Base-by-base conservation (phyloP, 2,888 invertebrate genomes). In the Alloplasta piceator region DNA sequence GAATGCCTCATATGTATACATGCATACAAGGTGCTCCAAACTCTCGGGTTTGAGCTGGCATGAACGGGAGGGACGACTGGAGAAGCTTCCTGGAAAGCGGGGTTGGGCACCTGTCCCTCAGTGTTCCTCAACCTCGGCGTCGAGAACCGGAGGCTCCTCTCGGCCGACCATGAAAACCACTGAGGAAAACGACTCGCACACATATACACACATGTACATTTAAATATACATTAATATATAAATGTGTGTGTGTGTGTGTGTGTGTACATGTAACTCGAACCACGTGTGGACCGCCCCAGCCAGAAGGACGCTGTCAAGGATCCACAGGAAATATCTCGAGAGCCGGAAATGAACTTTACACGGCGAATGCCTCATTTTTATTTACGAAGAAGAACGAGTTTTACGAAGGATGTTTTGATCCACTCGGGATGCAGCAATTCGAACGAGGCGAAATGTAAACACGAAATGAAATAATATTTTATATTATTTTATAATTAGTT, bases 51-150 rank as follows among this genome's bases (percentile, higher is more conserved):
- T 71, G 78, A 78, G 80, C 83, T 86, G 83, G 83, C 84, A 82
- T 85, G 26, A 87, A 76, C 75, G 78, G 83, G 87, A 86, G 87
- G 87, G 86, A 87, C 87, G 85, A 85, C 84, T 82, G 85, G 68
- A 56, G 74, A 70, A 26, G 89, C 90, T 91, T 91, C 91, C 91
- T 90, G 90, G 91, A 91, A 91, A 90, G 90, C 86, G 88, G 89
- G 90, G 90, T 90, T 88, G 91, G 90, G 90, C 91, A 91, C 91
- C 91, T 91, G 91, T 90, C 91, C 89, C 87, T 89, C 91, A 91
- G 91, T 83, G 91, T 78, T 74, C 87, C 74, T 85, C 91, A 86
- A 90, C 87, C 61, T 68, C 6, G n/a, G 43, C 55, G 50, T 26
- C 26, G 26, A 26, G 3, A 26, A 26, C 26, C 3, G 26, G 3